Conservation (phyloP, 2,888 invertebrate genomes). For the Cyclophora punctaria region DNA sequence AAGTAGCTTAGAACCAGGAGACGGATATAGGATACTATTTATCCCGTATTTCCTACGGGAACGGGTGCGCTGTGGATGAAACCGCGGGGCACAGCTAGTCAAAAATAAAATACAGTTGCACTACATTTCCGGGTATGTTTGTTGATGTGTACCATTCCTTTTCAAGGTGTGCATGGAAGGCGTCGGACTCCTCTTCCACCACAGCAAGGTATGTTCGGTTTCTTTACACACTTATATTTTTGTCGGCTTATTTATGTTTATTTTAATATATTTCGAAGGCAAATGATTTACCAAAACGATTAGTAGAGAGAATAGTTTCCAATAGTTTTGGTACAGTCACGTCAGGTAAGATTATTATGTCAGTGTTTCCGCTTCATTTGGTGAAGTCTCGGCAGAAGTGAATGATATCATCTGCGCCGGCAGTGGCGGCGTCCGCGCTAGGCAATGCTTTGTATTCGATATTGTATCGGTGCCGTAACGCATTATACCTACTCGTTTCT, state of each 20-base stretch:
- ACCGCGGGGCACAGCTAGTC: no score
- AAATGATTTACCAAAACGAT: conserved; percentile 52
- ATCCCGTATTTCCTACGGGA: no score
- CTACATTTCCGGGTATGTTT: neutral
- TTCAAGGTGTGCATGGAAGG: conserved; percentile 97
- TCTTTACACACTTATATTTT: conserved; percentile 36
- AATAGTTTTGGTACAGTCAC: conserved; percentile 47
- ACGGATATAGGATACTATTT: no score
- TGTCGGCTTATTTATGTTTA: conserved; percentile 61
- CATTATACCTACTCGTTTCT: conserved; percentile 36
- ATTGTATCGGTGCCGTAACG: conserved; percentile 60
- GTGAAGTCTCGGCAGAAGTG: conserved; percentile 41
- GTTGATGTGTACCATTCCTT: conserved; percentile 2
- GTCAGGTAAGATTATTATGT: conserved; percentile 59
- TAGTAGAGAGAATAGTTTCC: conserved; percentile 8
- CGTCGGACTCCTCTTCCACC: conserved; percentile 98
- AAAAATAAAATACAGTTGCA: no score
- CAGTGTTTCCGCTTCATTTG: conserved; percentile 61
- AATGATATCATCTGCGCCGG: conserved; percentile 32
- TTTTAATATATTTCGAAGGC: conserved; percentile 23
- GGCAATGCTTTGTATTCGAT: conserved; percentile 55
- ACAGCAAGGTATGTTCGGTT: conserved; percentile 92
- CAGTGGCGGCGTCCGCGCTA: conserved; percentile 37
- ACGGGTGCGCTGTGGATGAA: no score
- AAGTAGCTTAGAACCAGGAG: no score